Evolutionary conservation across 2,888 invertebrate species (phyloP).

Genomic region (Trisateles emortualis): DNA sequence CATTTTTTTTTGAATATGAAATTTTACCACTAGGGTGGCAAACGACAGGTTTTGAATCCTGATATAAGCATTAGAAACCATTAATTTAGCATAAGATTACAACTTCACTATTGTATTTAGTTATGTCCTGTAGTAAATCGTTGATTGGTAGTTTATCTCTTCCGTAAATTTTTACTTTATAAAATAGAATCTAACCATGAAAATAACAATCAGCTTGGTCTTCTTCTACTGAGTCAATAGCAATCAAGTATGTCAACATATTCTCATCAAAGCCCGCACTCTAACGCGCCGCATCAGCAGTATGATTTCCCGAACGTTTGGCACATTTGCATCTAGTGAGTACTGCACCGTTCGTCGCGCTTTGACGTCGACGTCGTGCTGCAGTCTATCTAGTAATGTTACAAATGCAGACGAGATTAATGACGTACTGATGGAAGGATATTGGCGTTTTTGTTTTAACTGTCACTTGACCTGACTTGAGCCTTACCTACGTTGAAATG

Average conservation of each 20-base stretch:
- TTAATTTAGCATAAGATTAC: too few species aligned
- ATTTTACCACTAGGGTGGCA: too few species aligned
- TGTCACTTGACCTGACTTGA: neutral
- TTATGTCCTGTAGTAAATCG: too few species aligned
- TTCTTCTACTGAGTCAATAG: neutral
- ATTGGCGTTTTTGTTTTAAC: slow-evolving; percentile 8
- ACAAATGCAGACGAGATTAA: slow-evolving; percentile 32
- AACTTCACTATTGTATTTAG: too few species aligned
- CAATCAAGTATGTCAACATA: neutral
- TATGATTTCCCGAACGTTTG: slow-evolving; percentile 44
- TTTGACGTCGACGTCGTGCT: slow-evolving; percentile 57
- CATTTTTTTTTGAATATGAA: too few species aligned
- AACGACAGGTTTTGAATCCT: too few species aligned
- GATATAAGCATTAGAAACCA: too few species aligned
- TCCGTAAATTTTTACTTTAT: too few species aligned
- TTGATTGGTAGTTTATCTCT: too few species aligned
- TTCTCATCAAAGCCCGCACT: slow-evolving; percentile 31
- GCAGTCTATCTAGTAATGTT: slow-evolving; percentile 43
- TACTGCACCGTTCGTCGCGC: slow-evolving; percentile 33
- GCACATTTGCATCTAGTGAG: slow-evolving; percentile 55
- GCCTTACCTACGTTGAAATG: neutral
- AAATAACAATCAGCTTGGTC: neutral
- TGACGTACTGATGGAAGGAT: slow-evolving; percentile 7
- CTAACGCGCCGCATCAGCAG: slow-evolving; percentile 28
- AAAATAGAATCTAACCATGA: too few species aligned